Evolutionary conservation across 2,113 vertebrate species (phyloP).

Genomic region (Bubo bubo): DNA sequence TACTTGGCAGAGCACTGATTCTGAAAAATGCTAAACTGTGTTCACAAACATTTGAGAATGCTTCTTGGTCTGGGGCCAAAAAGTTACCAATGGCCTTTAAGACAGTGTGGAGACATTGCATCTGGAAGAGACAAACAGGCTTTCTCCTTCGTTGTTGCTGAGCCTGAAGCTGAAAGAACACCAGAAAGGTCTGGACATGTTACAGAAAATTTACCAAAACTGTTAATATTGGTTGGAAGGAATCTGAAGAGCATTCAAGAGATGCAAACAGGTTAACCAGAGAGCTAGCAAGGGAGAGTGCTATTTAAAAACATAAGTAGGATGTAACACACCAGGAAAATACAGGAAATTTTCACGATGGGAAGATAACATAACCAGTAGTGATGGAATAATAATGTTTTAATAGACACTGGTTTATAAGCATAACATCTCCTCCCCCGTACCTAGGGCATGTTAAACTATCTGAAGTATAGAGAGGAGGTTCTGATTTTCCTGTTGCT

Average conservation of each 20-base stretch:
- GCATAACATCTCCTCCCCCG: neutral
- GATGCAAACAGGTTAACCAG: neutral
- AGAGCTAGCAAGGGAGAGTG: neutral
- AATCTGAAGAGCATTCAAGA: neutral
- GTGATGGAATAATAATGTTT: conserved; percentile 9
- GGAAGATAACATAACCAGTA: neutral
- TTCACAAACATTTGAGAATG: neutral
- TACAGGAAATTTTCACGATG: neutral
- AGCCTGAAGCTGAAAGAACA: neutral
- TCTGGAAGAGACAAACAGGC: neutral
- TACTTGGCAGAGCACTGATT: conserved; percentile 4
- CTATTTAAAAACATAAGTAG: neutral
- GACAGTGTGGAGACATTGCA: neutral
- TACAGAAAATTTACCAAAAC: neutral
- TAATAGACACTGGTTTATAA: conserved; percentile 10
- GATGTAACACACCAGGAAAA: neutral
- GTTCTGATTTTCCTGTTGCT: neutral
- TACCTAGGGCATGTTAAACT: neutral
- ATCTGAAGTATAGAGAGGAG: neutral
- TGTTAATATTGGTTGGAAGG: neutral
- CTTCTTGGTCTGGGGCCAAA: neutral
- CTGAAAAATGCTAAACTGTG: neutral
- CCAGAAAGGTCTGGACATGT: neutral
- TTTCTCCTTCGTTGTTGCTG: neutral
- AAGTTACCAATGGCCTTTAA: neutral